Base-by-base conservation (phyloP, 2,113 vertebrate species). In the Saccopteryx bilineata region DNA sequence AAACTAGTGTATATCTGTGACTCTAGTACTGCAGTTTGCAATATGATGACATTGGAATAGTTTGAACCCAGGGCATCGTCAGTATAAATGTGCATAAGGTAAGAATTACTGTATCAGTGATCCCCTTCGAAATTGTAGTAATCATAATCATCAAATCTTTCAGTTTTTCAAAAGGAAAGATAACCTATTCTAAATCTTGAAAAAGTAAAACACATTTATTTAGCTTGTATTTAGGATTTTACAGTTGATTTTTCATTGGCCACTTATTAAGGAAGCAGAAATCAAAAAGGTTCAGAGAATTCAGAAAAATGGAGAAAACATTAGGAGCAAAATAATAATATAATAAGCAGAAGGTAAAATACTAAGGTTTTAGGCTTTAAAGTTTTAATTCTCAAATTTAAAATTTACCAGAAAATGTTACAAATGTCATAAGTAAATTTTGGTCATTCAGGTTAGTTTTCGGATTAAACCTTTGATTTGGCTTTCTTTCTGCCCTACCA, bases 391-490 rank as follows among this genome's bases (percentile, higher is more conserved):
- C 52, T 92, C 63, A 75, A 65, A 33, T 69, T 79, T 78, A 81
- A 68, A 94, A 54, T 74, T 92, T 93, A 60, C 68, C 58, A 76
- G 71, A 82, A 89, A 93, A 58, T 84, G 17, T 80, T 28, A 56
- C 14, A 46, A 80, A 58, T 91, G n/a, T 91, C 58, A 60, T 80
- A 65, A 93, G 21, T 91, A 92, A 96, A 54, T 52, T 84, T 92
- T 89, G 39, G 18, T 95, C 54, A 89, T 74, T 91, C 39, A 89
- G 86, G 15, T 68, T 92, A 94, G 58, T 93, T 95, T 86, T 79
- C 87, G 85, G 58, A 81, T 94, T 95, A 92, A 94, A 87, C 28
- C 61, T 92, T 96, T 87, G 76, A 66, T 93, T 94, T 91, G 39
- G 31, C 69, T 96, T 82, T 72, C 50, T n/a, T 93, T 93, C 23